Evolutionary conservation across 2,888 invertebrate species (phyloP).

Genomic region (Phengaris alcon): DNA sequence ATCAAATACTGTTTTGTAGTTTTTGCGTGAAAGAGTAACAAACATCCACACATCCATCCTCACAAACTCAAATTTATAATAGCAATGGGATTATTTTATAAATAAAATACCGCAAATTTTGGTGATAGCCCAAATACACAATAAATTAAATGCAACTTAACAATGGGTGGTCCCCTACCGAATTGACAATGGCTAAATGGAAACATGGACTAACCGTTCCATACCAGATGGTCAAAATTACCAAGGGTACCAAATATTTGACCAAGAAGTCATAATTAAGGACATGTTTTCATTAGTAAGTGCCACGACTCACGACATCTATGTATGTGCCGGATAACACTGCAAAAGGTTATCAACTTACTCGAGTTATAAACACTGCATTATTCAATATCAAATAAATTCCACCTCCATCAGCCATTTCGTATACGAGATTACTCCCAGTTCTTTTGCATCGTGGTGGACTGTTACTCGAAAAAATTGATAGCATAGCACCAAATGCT

Average conservation of each 20-base stretch:
- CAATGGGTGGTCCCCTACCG: neutral
- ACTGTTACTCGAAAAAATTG: neutral
- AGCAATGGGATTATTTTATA: too few species aligned
- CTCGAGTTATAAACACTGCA: constrained; percentile 36
- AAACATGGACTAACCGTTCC: neutral
- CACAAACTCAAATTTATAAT: too few species aligned
- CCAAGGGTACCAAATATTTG: neutral
- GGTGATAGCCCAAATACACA: neutral
- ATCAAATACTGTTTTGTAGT: too few species aligned
- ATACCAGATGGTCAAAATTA: constrained; percentile 7
- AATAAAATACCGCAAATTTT: neutral
- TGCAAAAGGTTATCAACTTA: constrained; percentile 49
- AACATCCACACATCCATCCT: too few species aligned
- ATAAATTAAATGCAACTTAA: neutral
- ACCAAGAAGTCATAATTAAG: neutral
- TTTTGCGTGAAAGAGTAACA: too few species aligned
- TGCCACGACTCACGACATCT: constrained; percentile 18
- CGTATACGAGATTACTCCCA: neutral
- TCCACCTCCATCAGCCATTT: constrained; percentile 41
- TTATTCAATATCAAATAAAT: constrained; percentile 39
- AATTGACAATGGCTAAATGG: neutral
- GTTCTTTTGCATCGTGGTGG: neutral
- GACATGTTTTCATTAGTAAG: neutral
- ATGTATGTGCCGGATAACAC: constrained; percentile 42
- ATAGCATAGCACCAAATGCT: constrained; percentile 41